A percentile compares a stretch with the other conserved stretches of the same genome.
Conservation (phyloP, 2,888 invertebrate species). For the Eulithis testata region DNA sequence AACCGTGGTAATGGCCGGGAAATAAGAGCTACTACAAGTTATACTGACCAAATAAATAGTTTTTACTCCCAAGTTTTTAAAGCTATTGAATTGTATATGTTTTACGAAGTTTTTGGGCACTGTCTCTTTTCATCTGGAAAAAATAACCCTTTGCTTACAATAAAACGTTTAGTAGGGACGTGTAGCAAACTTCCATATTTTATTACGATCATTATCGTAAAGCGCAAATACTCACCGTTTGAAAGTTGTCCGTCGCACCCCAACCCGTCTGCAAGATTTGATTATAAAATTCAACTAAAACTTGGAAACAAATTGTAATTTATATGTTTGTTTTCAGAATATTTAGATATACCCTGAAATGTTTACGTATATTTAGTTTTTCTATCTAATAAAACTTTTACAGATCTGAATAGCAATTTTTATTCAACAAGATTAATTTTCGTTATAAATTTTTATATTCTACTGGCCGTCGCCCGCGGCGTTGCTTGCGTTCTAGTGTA, state of each 20-base stretch:
- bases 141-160: slow-evolving; percentile 71
- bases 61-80: background rate
- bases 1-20: slow-evolving; percentile 15
- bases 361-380: too few species aligned
- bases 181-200: slow-evolving; percentile 82
- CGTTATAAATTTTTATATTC: too few species aligned
- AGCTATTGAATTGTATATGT: too few species aligned
- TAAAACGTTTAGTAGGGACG: slow-evolving; percentile 81
- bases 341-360: slow-evolving; percentile 2
- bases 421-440: too few species aligned
- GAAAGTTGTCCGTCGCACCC: slow-evolving; percentile 66
- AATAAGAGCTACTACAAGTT: background rate
- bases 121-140: slow-evolving; percentile 49
- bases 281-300: slow-evolving; percentile 76
- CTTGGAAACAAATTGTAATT: slow-evolving; percentile 45
- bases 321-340: slow-evolving; percentile 43
- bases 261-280: slow-evolving; percentile 71
- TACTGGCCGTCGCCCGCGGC: too few species aligned
- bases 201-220: slow-evolving; percentile 84
- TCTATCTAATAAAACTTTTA: too few species aligned
- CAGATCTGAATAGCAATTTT: too few species aligned
- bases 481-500: too few species aligned
- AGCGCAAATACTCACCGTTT: slow-evolving; percentile 69
- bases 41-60: background rate
- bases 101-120: background rate